Conservation (phyloP, 1,140 invertebrate genomes). For the Drosophila truncata region DNA sequence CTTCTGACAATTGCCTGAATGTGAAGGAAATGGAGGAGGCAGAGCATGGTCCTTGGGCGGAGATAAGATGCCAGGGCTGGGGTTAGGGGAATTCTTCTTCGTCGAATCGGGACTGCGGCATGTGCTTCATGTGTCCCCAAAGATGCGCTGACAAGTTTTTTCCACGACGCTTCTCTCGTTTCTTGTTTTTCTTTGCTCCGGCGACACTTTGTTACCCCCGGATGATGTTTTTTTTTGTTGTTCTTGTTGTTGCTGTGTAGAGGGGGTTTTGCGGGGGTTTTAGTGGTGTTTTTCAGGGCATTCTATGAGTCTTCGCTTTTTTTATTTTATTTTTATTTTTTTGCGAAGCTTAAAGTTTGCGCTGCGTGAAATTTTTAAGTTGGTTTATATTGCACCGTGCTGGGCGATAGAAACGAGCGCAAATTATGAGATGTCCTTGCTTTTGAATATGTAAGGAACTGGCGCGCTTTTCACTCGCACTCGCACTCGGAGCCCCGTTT, state of each 20-base stretch:
- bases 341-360: constrained; percentile 46
- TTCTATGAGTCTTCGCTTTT: neutral
- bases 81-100: constrained; percentile 6
- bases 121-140: constrained; percentile 60
- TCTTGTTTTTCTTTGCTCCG: constrained; percentile 45
- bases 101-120: constrained; percentile 40
- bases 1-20: constrained; percentile 39
- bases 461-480: constrained; percentile 2
- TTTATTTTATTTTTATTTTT: neutral
- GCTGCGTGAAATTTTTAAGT: constrained; percentile 68
- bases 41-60: neutral
- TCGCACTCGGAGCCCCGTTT: neutral
- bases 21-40: neutral
- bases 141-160: constrained; percentile 54
- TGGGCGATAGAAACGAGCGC: constrained; percentile 37
- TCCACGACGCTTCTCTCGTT: constrained; percentile 29
- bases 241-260: too few species aligned
- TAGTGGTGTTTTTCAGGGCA: constrained; percentile 3
- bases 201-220: constrained; percentile 34
- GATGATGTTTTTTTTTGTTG: neutral
- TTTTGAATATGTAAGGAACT: constrained; percentile 54
- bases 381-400: constrained; percentile 54
- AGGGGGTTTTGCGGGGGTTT: neutral
- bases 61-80: neutral
- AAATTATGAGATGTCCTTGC: constrained; percentile 63